A percentile compares a stretch with the other conserved stretches of the same genome.
Conservation (phyloP, 2,113 vertebrate species). For the Romanogobio albipinnatus region DNA sequence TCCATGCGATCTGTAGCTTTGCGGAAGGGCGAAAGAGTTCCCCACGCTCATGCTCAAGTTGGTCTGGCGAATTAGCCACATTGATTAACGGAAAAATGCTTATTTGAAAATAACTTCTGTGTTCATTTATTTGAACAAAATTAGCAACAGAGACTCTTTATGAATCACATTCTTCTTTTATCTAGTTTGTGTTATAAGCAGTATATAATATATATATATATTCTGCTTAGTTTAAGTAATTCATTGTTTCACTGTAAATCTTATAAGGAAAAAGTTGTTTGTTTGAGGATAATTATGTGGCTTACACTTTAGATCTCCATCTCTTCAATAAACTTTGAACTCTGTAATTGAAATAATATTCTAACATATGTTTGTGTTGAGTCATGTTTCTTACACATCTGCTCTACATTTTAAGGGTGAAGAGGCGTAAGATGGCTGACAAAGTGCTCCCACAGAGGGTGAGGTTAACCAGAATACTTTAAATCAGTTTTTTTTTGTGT, state of each 20-base stretch:
- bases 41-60: not conserved
- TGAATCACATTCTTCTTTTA: not conserved
- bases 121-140: not conserved
- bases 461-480: conserved; percentile 59
- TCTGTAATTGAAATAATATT: conserved; percentile 1
- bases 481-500: not conserved
- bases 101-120: not conserved
- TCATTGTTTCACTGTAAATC: not conserved
- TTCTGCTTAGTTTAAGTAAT: not conserved
- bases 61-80: not conserved
- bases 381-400: conserved; percentile 12
- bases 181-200: not conserved
- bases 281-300: not conserved
- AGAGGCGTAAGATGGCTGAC: conserved; percentile 98
- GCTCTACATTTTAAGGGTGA: conserved; percentile 76
- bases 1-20: not conserved
- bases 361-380: not conserved
- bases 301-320: not conserved
- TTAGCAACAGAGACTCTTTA: not conserved
- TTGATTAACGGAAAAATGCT: not conserved
- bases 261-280: not conserved
- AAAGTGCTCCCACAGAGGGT: conserved; percentile 98
- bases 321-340: not conserved
- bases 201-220: too few relatives aligned
- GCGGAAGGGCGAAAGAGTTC: not conserved